Evolutionary conservation across 1,140 invertebrate species (phyloP).

Genomic region (Leptoteleia sp.): DNA sequence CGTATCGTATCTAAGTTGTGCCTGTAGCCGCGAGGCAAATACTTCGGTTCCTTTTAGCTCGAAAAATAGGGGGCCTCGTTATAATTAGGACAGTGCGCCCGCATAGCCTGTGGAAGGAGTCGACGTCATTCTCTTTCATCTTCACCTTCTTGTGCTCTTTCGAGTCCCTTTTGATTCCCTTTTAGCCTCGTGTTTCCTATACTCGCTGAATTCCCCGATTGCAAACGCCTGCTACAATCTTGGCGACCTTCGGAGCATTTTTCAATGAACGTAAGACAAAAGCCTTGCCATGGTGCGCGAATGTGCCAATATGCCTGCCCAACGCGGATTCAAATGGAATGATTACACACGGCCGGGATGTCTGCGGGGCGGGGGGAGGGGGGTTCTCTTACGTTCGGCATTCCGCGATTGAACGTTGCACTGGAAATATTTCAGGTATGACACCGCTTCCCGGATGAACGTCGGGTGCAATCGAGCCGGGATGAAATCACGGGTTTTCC

Average conservation of each 20-base stretch:
- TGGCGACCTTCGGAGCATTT: constrained; percentile 75
- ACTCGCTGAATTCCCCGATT: constrained; percentile 57
- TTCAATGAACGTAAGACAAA: constrained; percentile 62
- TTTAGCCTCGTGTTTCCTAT: constrained; percentile 59
- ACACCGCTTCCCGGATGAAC: constrained; percentile 48
- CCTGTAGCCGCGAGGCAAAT: constrained; percentile 75
- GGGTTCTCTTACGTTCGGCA: constrained; percentile 10
- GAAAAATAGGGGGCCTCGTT: constrained; percentile 77
- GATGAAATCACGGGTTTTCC: constrained; percentile 16
- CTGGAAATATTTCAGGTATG: constrained; percentile 28
- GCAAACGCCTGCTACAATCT: constrained; percentile 75
- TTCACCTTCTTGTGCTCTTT: constrained; percentile 64
- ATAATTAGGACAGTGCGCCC: constrained; percentile 81
- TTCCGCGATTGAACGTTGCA: constrained; percentile 18
- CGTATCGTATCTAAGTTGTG: constrained; percentile 74
- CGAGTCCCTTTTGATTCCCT: constrained; percentile 65
- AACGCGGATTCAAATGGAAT: constrained; percentile 29
- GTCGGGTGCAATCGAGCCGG: constrained; percentile 10
- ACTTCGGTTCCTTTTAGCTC: constrained; percentile 79
- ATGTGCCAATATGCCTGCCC: constrained; percentile 19
- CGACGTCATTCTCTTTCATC: constrained; percentile 69
- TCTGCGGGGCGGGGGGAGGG: too few relatives aligned
- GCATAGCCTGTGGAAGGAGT: constrained; percentile 74
- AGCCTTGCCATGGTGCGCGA: constrained; percentile 34
- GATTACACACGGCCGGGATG: not conserved